phyloP scores from a whole-genome alignment of 2,113 vertebrate species.

The Mormoops blainvillei region DNA sequence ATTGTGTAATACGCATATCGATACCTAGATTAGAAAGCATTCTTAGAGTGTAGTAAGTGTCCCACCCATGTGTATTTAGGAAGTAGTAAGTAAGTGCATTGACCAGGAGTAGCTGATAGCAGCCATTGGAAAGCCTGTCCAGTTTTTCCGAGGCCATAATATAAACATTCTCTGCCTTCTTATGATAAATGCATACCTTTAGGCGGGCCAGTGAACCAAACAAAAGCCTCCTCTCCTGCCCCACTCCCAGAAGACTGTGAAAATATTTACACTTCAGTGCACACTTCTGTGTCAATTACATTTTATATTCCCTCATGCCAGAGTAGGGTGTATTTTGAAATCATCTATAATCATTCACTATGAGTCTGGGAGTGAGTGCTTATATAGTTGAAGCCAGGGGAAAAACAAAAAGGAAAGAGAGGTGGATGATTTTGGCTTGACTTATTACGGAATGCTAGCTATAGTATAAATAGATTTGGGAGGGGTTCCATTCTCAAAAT shows the following conservation, averaged over 20 bases:
- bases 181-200: slow-evolving; percentile 20
- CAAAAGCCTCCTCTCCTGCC: background rate
- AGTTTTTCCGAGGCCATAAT: background rate
- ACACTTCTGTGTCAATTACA: slow-evolving; percentile 47
- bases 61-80: background rate
- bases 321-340: slow-evolving; percentile 54
- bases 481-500: background rate
- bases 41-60: background rate
- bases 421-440: slow-evolving; percentile 48
- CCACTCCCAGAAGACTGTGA: slow-evolving; percentile 34
- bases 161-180: background rate
- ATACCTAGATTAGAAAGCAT: background rate
- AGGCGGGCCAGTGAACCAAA: slow-evolving; percentile 13
- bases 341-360: slow-evolving; percentile 52
- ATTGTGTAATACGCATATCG: background rate
- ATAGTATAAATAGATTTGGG: slow-evolving; percentile 52
- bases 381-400: background rate
- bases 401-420: slow-evolving; percentile 45
- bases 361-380: slow-evolving; percentile 39
- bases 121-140: background rate
- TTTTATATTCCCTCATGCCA: slow-evolving; percentile 47
- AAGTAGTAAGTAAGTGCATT: slow-evolving; percentile 9
- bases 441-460: slow-evolving; percentile 66
- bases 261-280: slow-evolving; percentile 57
- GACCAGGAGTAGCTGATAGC: background rate